phyloP scores from a whole-genome alignment of 2,113 vertebrate species.

The Axis porcinus region DNA sequence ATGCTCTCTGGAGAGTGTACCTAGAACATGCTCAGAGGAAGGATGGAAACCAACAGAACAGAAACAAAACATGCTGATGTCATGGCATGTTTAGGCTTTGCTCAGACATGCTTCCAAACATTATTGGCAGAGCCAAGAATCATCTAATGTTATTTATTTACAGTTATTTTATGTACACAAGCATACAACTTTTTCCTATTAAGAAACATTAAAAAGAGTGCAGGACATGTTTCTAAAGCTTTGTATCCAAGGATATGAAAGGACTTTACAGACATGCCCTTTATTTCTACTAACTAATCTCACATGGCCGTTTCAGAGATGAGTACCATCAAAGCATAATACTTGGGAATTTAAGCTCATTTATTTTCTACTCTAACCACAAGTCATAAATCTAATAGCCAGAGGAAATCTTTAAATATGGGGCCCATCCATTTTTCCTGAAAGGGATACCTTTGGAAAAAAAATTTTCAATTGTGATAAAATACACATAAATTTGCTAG shows the following conservation, averaged over 20 bases:
- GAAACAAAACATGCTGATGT: too few species aligned
- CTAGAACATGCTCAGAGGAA: too few species aligned
- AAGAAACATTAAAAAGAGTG: background rate
- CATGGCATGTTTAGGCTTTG: too few species aligned
- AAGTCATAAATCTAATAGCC: too few species aligned
- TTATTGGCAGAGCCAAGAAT: slow-evolving; percentile 42
- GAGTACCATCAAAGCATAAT: too few species aligned
- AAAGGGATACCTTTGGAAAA: background rate
- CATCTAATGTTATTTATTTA: slow-evolving; percentile 39
- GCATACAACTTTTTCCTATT: slow-evolving; percentile 31
- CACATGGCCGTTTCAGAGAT: background rate
- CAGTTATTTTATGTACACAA: slow-evolving; percentile 48
- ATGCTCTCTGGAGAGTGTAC: too few species aligned
- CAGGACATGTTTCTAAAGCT: background rate
- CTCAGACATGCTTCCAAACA: too few species aligned
- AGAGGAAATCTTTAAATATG: background rate
- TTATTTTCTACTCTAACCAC: too few species aligned
- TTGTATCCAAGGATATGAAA: background rate
- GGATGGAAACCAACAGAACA: too few species aligned
- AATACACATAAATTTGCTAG: background rate
- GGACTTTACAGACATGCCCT: too few species aligned
- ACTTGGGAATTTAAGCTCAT: too few species aligned
- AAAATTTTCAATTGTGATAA: background rate
- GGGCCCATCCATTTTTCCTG: background rate
- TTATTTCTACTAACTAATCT: background rate